Percentiles rank a stretch among this genome's conserved stretches.
Evolutionary conservation across 2,113 vertebrate species (phyloP).

Genomic region (Poeciliopsis occidentalis): DNA sequence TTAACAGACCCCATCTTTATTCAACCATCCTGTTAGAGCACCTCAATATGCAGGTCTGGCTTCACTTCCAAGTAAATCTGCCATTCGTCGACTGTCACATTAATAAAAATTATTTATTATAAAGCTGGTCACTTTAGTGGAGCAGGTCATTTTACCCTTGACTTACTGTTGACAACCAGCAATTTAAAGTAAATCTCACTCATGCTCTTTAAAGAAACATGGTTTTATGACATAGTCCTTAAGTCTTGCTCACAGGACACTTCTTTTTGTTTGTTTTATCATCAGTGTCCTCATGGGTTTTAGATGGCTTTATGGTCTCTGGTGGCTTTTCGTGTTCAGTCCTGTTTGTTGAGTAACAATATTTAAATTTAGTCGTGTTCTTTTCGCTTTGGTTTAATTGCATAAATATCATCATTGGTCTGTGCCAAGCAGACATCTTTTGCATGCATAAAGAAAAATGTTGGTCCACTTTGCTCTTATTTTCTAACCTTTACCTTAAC

Average conservation of each 20-base stretch:
- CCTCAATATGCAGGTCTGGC: constrained; percentile 27
- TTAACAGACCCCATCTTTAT: constrained; percentile 33
- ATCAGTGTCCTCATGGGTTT: no score
- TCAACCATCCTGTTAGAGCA: not conserved
- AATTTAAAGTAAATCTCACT: not conserved
- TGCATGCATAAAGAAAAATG: no score
- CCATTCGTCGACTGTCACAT: not conserved
- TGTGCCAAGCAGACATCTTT: no score
- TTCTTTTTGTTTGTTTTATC: no score
- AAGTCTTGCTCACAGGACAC: not conserved
- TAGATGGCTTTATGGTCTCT: no score
- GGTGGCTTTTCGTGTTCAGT: no score
- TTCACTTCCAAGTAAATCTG: constrained; percentile 10
- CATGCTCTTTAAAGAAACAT: not conserved
- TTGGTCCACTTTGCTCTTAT: no score
- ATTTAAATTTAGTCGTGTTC: no score
- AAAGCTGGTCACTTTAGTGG: not conserved
- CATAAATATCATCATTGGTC: no score
- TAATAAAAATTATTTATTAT: not conserved
- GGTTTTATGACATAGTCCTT: not conserved
- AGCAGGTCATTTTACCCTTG: not conserved
- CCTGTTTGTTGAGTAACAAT: no score
- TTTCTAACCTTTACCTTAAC: no score
- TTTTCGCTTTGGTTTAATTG: no score
- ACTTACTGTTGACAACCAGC: not conserved